These are phyloP conservation scores for Prietella phreatophila DNA, from an alignment of 2,113 vertebrate species.

Conservation along the genomic window DNA sequence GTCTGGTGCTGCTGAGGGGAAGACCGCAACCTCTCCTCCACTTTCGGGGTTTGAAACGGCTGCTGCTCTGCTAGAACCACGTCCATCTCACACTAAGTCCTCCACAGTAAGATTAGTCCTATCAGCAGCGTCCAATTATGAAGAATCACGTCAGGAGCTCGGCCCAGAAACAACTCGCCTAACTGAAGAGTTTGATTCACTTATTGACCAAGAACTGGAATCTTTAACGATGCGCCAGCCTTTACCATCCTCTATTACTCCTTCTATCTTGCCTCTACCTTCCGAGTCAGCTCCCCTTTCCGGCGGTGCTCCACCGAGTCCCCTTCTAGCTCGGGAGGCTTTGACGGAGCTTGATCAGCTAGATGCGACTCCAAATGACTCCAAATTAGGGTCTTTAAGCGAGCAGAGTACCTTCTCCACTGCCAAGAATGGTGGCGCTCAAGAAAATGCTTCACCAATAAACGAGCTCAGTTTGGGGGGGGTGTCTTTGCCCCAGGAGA, in stretches of 20 bases:
- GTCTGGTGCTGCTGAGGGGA: slow-evolving; percentile 78
- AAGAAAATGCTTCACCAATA: slow-evolving; percentile 38
- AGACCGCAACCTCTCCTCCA: slow-evolving; percentile 53
- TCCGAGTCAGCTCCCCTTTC: slow-evolving; percentile 29
- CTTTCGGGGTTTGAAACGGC: slow-evolving; percentile 75
- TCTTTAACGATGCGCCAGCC: slow-evolving; percentile 35
- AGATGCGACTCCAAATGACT: slow-evolving; percentile 41
- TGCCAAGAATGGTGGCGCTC: slow-evolving; percentile 5
- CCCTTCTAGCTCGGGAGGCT: slow-evolving; percentile 34
- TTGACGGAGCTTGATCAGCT: slow-evolving; percentile 65
- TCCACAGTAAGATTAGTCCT: background rate
- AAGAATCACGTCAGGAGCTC: slow-evolving; percentile 12
- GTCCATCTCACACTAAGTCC: slow-evolving; percentile 34
- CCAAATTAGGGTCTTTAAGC: slow-evolving; percentile 46
- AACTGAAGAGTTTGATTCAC: slow-evolving; percentile 78
- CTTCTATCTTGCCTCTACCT: slow-evolving; percentile 8
- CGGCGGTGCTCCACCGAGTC: slow-evolving; percentile 43
- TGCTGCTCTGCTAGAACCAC: slow-evolving; percentile 65
- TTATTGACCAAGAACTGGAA: slow-evolving; percentile 79
- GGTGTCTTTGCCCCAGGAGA: slow-evolving; percentile 7
- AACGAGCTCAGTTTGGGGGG: slow-evolving; percentile 50
- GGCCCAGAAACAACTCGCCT: slow-evolving; percentile 46
- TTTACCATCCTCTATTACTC: background rate
- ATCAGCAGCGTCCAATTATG: background rate
- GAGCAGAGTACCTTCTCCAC: background rate